Conservation (phyloP, 2,888 invertebrate species). For the Scelioninae gen. 2 region DNA sequence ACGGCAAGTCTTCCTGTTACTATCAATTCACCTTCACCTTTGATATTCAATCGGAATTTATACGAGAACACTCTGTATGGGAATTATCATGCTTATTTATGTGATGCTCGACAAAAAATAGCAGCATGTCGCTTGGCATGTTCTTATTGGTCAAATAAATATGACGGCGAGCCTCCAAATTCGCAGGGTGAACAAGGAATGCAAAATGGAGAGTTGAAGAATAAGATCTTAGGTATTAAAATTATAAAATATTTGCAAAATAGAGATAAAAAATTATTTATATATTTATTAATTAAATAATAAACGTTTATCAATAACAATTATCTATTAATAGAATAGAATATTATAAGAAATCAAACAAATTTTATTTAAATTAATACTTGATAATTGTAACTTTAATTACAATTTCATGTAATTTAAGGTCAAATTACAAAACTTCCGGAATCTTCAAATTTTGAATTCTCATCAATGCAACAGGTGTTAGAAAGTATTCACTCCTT, state of each 20-base stretch:
- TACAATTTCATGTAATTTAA: conserved; percentile 6
- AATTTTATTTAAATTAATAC: too few relatives aligned
- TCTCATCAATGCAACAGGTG: conserved; percentile 64
- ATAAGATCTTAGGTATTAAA: conserved; percentile 26
- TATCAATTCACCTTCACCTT: conserved; percentile 36
- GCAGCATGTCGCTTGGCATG: conserved; percentile 85
- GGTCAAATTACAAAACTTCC: conserved; percentile 10
- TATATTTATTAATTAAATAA: too few relatives aligned
- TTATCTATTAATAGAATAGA: too few relatives aligned
- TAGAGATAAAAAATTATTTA: too few relatives aligned
- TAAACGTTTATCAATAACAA: too few relatives aligned
- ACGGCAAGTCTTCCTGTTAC: conserved; percentile 62
- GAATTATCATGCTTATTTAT: conserved; percentile 90
- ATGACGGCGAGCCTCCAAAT: conserved; percentile 79
- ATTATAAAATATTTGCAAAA: too few relatives aligned
- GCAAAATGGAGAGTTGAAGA: conserved; percentile 30
- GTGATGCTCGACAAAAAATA: conserved; percentile 88
- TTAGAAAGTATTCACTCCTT: conserved; percentile 68
- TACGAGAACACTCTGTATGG: conserved; percentile 82
- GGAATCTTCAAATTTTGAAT: conserved; percentile 46
- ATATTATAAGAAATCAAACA: too few relatives aligned
- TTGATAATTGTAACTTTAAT: too few relatives aligned
- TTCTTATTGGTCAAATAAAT: conserved; percentile 86
- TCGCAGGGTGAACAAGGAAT: not conserved
- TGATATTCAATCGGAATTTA: conserved; percentile 1